Conservation (phyloP, 1,140 invertebrate species). For the Alviniconcha marisindica region DNA sequence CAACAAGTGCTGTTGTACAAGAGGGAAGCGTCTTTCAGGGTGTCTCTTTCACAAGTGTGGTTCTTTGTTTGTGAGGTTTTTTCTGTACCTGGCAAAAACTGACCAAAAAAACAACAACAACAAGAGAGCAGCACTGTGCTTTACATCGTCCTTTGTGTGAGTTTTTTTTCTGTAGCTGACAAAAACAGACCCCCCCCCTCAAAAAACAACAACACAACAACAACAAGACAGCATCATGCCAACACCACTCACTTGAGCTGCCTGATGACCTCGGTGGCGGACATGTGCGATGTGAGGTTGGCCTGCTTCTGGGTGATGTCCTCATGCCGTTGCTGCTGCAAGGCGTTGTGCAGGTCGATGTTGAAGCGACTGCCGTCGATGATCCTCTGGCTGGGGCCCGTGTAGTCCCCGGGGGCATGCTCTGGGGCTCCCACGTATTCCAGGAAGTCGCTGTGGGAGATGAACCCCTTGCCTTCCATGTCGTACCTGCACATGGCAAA, state of each 20-base stretch:
- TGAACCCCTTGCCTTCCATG: slow-evolving; percentile 59
- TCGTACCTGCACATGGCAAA: slow-evolving; percentile 61
- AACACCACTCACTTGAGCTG: slow-evolving; percentile 62
- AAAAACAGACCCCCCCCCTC: too few species aligned
- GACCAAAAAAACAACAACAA: too few species aligned
- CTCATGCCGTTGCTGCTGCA: slow-evolving; percentile 67
- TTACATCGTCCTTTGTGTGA: too few species aligned
- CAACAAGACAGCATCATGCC: too few species aligned
- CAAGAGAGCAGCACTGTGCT: too few species aligned
- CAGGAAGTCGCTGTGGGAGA: slow-evolving; percentile 69
- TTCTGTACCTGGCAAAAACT: too few species aligned
- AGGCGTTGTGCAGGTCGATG: slow-evolving; percentile 63
- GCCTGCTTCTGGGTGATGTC: slow-evolving; percentile 70
- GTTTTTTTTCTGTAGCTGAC: too few species aligned
- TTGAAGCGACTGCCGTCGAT: slow-evolving; percentile 64
- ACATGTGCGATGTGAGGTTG: slow-evolving; percentile 59
- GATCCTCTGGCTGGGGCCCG: slow-evolving; percentile 65
- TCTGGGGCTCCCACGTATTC: slow-evolving; percentile 63
- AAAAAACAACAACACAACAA: slow-evolving; percentile 29
- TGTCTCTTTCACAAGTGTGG: too few species aligned
- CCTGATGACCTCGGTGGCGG: slow-evolving; percentile 64
- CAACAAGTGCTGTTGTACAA: too few species aligned
- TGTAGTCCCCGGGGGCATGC: slow-evolving; percentile 66
- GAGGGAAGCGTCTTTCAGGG: too few species aligned
- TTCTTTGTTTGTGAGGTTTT: too few species aligned